These are phyloP conservation scores for Heterocephalus glaber DNA, from an alignment of 2,113 vertebrate genomes.

Conservation along the genomic window DNA sequence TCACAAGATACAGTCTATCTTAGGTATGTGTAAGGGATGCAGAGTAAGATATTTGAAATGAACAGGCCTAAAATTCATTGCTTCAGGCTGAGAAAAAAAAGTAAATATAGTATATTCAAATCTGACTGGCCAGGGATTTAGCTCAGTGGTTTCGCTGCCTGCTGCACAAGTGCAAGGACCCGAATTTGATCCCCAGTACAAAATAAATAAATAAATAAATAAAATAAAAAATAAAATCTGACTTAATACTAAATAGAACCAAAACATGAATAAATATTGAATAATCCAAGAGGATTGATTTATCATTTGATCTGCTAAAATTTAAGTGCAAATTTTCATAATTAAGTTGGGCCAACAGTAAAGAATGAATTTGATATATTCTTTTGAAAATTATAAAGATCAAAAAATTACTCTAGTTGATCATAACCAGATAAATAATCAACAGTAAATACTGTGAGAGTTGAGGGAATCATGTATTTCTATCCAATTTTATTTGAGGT, in stretches of 20 bases:
- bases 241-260: conserved; percentile 31
- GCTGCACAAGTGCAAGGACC: too few species aligned
- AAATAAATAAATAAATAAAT: too few species aligned
- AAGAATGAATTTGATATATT: conserved; percentile 43
- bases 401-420: conserved; percentile 41
- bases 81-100: background rate
- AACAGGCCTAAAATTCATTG: conserved; percentile 43
- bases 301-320: background rate
- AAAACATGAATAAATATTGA: conserved; percentile 56
- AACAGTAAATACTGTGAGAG: background rate
- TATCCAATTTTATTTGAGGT: conserved; percentile 2
- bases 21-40: background rate
- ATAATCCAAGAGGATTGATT: conserved; percentile 56
- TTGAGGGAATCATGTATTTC: background rate
- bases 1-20: conserved; percentile 27
- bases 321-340: conserved; percentile 64
- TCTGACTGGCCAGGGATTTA: too few species aligned
- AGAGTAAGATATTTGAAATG: background rate
- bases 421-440: conserved; percentile 32
- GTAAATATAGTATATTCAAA: background rate
- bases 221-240: conserved; percentile 23
- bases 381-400: conserved; percentile 45
- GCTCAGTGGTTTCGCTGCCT: too few species aligned
- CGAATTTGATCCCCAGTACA: too few species aligned
- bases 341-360: background rate